phyloP scores from a whole-genome alignment of 1,140 invertebrate species.

The Leptopilina clavipes region DNA sequence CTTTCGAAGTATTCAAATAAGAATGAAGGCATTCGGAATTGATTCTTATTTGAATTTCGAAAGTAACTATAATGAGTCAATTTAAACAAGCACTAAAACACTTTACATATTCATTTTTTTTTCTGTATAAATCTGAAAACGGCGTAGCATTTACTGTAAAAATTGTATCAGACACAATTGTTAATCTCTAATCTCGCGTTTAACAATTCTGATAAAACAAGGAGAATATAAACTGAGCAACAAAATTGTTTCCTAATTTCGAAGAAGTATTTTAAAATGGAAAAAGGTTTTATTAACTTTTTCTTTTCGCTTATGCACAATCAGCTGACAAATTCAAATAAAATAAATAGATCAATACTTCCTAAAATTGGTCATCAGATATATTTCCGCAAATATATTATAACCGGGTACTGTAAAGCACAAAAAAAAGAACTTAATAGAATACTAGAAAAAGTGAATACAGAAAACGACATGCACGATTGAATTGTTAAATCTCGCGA shows the following conservation, averaged over 20 bases:
- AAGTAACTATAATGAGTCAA: neutral
- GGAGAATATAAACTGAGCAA: neutral
- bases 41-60: slow-evolving; percentile 26
- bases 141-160: slow-evolving; percentile 24
- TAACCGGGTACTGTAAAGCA: slow-evolving; percentile 12
- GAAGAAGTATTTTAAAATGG: neutral
- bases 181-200: neutral
- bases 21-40: neutral
- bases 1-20: slow-evolving; percentile 20
- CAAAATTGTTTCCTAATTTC: neutral
- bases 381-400: neutral
- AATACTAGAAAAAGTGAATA: slow-evolving; percentile 8
- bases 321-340: neutral
- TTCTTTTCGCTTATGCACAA: neutral
- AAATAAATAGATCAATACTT: slow-evolving; percentile 33
- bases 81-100: slow-evolving; percentile 16
- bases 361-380: slow-evolving; percentile 2
- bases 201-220: slow-evolving; percentile 8
- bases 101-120: neutral
- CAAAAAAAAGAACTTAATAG: neutral
- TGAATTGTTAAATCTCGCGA: neutral
- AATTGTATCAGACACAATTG: neutral
- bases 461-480: slow-evolving; percentile 2
- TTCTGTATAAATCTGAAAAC: slow-evolving; percentile 14
- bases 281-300: neutral